Conservation (phyloP, 2,113 vertebrate genomes). For the Daubentonia madagascariensis region DNA sequence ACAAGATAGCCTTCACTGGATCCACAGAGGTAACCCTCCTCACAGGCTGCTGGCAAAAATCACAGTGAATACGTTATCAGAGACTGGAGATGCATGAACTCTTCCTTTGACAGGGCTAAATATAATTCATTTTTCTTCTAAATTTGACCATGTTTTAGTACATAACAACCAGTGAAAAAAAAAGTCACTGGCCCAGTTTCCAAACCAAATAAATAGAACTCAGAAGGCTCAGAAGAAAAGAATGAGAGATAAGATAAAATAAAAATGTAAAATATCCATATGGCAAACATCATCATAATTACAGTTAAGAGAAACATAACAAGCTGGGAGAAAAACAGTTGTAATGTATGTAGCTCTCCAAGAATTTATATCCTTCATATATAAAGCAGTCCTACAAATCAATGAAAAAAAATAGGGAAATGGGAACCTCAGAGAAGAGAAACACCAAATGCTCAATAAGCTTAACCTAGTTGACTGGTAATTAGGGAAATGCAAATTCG, state of each 20-base stretch:
- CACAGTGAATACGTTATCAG: rapidly evolving
- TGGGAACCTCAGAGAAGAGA: background rate
- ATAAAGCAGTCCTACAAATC: background rate
- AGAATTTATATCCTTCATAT: background rate
- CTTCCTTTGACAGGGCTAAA: background rate
- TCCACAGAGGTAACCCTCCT: slow-evolving; percentile 89
- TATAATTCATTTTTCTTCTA: background rate
- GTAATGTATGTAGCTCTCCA: background rate
- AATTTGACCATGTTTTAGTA: background rate
- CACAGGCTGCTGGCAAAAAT: rapidly evolving
- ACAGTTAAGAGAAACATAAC: background rate
- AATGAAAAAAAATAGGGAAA: background rate
- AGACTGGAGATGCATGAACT: background rate
- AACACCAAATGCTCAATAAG: background rate
- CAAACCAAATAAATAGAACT: slow-evolving; percentile 21
- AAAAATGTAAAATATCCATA: background rate
- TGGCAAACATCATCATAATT: background rate
- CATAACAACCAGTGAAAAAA: background rate
- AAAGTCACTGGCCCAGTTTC: background rate
- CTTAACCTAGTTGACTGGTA: background rate
- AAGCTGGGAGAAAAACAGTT: background rate
- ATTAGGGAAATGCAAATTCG: background rate
- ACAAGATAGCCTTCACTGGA: slow-evolving; percentile 96
- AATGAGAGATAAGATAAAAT: background rate
- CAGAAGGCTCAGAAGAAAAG: slow-evolving; percentile 19